Conservation (phyloP, 2,888 invertebrate genomes). For the Lissocephala sabroskyi region DNA sequence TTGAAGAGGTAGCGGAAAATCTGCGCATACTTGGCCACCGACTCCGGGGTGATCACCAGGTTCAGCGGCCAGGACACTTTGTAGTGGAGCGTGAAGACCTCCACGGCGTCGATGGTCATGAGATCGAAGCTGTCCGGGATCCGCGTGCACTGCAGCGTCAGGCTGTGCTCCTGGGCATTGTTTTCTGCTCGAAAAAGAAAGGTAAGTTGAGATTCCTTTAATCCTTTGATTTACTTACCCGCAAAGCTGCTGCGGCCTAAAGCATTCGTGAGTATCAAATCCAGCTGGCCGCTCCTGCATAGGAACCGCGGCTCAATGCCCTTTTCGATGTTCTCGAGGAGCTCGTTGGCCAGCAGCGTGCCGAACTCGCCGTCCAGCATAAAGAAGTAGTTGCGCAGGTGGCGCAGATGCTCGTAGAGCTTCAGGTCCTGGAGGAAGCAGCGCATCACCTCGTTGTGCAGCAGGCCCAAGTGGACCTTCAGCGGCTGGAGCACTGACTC, state of each 20-base stretch:
- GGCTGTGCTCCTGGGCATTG: conserved; percentile 71
- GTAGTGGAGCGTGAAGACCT: conserved; percentile 81
- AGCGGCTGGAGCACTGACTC: conserved; percentile 81
- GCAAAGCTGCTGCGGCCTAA: conserved; percentile 76
- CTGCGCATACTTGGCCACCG: conserved; percentile 80
- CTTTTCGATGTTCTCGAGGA: conserved; percentile 80
- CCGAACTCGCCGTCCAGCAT: conserved; percentile 87
- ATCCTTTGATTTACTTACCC: not conserved
- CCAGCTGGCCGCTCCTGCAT: conserved; percentile 80
- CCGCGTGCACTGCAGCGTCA: conserved; percentile 75
- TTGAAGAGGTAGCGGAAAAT: conserved; percentile 85
- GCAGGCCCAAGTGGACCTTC: conserved; percentile 79
- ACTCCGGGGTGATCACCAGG: conserved; percentile 81
- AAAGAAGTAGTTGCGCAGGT: conserved; percentile 85
- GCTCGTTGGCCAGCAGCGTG: conserved; percentile 79
- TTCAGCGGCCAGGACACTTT: conserved; percentile 85
- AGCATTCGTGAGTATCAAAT: conserved; percentile 80
- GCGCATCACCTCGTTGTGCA: conserved; percentile 82
- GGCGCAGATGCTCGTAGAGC: conserved; percentile 79
- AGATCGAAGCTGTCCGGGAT: conserved; percentile 78
- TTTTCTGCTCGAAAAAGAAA: conserved; percentile 3
- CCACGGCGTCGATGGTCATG: conserved; percentile 79
- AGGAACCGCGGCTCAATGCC: conserved; percentile 79
- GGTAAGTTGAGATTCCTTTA: not conserved
- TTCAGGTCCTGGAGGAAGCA: conserved; percentile 79